Percentiles rank a stretch among this genome's conserved stretches.
These are phyloP conservation scores for Oostethus manadensis DNA, from an alignment of 2,113 vertebrate species.

Conservation along the genomic window DNA sequence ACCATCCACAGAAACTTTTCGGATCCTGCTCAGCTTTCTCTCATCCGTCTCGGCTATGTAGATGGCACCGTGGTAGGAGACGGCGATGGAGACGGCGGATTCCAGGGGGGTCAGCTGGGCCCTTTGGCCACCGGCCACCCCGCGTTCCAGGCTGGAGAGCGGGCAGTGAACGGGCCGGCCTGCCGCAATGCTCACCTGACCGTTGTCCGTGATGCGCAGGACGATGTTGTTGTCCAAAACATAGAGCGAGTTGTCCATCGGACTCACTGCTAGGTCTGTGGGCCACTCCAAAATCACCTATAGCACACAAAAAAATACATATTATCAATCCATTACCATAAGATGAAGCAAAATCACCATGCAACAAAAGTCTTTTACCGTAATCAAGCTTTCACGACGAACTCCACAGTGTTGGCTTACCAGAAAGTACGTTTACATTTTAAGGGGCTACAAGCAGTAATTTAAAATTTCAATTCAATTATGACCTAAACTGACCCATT, in stretches of 20 bases:
- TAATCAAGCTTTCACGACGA: too few species aligned
- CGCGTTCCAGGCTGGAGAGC: conserved; percentile 79
- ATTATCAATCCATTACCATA: too few species aligned
- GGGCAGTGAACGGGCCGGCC: conserved; percentile 92
- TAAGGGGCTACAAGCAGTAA: too few species aligned
- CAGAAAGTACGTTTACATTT: too few species aligned
- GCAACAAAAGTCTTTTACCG: too few species aligned
- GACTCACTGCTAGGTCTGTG: conserved; percentile 91
- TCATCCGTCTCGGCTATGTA: conserved; percentile 94
- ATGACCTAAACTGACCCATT: too few species aligned
- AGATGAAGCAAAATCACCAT: too few species aligned
- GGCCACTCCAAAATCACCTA: conserved; percentile 98
- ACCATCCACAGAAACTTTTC: conserved; percentile 90
- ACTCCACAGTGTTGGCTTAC: too few species aligned
- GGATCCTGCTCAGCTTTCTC: conserved; percentile 90
- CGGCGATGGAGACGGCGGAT: conserved; percentile 83
- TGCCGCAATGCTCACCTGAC: conserved; percentile 89
- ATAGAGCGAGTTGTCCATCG: conserved; percentile 95
- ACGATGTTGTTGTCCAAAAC: conserved; percentile 95
- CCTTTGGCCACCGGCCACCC: conserved; percentile 71
- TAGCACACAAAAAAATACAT: conserved; percentile 16
- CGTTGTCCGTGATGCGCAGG: conserved; percentile 90
- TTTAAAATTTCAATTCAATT: too few species aligned
- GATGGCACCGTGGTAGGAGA: conserved; percentile 88
- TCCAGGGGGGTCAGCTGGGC: conserved; percentile 88